Conservation (phyloP, 2,113 vertebrate species). For the Mobula hypostoma region DNA sequence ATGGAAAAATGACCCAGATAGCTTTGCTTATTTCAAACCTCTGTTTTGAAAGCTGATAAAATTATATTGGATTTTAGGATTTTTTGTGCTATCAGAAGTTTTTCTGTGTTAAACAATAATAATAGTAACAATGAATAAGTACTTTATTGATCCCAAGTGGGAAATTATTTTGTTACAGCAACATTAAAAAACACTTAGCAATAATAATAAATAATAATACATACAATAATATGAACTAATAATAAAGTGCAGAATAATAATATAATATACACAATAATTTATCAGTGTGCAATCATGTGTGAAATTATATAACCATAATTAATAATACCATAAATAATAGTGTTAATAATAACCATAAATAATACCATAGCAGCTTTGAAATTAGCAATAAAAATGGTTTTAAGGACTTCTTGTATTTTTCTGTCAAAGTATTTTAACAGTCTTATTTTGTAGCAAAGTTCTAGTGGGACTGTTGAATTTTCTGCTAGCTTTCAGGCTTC, state of each 20-base stretch:
- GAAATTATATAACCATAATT: too few relatives aligned
- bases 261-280: too few relatives aligned
- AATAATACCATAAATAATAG: too few relatives aligned
- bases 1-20: background rate
- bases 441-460: background rate
- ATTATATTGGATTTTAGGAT: background rate
- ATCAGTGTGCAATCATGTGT: too few relatives aligned
- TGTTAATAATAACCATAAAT: too few relatives aligned
- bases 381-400: background rate
- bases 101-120: background rate
- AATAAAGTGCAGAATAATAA: too few relatives aligned
- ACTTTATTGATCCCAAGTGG: too few relatives aligned
- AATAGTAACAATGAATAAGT: too few relatives aligned
- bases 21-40: background rate
- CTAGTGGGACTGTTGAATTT: background rate
- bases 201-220: too few relatives aligned
- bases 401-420: background rate
- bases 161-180: too few relatives aligned
- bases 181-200: too few relatives aligned
- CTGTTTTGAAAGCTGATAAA: background rate
- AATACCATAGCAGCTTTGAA: background rate
- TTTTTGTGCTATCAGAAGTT: background rate
- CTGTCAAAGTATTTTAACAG: background rate
- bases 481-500: background rate
- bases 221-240: too few relatives aligned